Percentiles rank a stretch among this genome's conserved stretches.
Conservation (phyloP, 2,888 invertebrate species). For the Acholoe squamosa region DNA sequence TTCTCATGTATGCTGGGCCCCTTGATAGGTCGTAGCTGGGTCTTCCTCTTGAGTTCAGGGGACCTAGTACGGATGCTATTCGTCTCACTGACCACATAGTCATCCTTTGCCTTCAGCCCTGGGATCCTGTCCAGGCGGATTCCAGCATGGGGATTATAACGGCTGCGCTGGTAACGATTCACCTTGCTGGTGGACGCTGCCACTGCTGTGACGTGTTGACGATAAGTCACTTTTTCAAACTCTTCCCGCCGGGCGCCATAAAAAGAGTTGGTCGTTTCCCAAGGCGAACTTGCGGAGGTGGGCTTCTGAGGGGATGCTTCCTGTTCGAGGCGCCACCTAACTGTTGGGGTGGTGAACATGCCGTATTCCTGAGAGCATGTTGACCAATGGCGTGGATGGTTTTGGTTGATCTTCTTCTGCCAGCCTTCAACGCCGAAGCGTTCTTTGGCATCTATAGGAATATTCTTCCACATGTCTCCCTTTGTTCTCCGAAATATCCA, state of each 20-base stretch:
- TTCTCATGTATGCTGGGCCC: constrained; percentile 42
- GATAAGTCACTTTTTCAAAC: not conserved
- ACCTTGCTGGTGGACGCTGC: not conserved
- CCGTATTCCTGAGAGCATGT: constrained; percentile 45
- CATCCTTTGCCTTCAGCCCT: constrained; percentile 5
- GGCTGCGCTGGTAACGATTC: constrained; percentile 36
- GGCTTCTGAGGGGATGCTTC: constrained; percentile 47
- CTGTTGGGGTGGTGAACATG: constrained; percentile 40
- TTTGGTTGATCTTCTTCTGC: constrained; percentile 49
- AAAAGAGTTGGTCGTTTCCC: constrained; percentile 47
- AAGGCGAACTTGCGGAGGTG: not conserved
- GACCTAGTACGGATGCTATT: not conserved
- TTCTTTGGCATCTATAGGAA: constrained; percentile 47
- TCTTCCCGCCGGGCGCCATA: not conserved
- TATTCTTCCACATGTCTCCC: constrained; percentile 48
- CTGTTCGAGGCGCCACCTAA: constrained; percentile 51
- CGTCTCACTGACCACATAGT: not conserved
- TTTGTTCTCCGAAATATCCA: not conserved
- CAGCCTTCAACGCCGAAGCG: constrained; percentile 55
- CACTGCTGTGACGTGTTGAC: constrained; percentile 28
- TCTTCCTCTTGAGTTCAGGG: not conserved
- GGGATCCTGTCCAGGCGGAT: constrained; percentile 29
- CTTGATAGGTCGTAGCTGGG: not conserved
- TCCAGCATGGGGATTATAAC: constrained; percentile 22
- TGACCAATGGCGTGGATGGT: constrained; percentile 41